A percentile compares a stretch with the other conserved stretches of the same genome.
These are phyloP conservation scores for Aphelocoma coerulescens DNA, from an alignment of 2,113 vertebrate genomes.

Conservation along the genomic window DNA sequence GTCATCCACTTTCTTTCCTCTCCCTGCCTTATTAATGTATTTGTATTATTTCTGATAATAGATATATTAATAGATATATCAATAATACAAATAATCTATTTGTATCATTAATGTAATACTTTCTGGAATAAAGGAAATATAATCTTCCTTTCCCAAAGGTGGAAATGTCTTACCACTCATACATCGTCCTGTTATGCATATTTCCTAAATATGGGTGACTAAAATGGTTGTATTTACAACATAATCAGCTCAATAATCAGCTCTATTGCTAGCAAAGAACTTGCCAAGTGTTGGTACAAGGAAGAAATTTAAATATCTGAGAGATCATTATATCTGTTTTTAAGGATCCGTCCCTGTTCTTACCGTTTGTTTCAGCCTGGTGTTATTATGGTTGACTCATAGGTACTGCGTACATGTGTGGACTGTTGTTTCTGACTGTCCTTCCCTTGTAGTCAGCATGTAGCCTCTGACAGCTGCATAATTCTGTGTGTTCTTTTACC, in stretches of 20 bases:
- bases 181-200: neutral
- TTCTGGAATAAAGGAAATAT: neutral
- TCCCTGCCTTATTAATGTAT: neutral
- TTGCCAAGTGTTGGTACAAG: neutral
- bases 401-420: rapidly evolving
- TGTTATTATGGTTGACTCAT: neutral
- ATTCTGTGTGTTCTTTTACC: neutral
- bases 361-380: neutral
- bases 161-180: neutral
- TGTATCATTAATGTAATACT: neutral
- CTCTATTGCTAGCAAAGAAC: neutral
- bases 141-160: neutral
- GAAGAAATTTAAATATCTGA: neutral
- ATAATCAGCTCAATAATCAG: neutral
- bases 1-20: neutral
- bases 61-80: too few species aligned
- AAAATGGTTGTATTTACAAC: neutral
- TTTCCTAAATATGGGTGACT: neutral
- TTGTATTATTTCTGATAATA: too few species aligned
- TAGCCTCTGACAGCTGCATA: neutral
- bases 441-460: neutral
- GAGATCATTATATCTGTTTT: neutral
- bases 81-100: neutral
- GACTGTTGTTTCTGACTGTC: neutral
- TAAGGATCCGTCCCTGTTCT: neutral